Evolutionary conservation across 2,888 invertebrate species (phyloP).

Genomic region (Drosophila neonasuta): DNA sequence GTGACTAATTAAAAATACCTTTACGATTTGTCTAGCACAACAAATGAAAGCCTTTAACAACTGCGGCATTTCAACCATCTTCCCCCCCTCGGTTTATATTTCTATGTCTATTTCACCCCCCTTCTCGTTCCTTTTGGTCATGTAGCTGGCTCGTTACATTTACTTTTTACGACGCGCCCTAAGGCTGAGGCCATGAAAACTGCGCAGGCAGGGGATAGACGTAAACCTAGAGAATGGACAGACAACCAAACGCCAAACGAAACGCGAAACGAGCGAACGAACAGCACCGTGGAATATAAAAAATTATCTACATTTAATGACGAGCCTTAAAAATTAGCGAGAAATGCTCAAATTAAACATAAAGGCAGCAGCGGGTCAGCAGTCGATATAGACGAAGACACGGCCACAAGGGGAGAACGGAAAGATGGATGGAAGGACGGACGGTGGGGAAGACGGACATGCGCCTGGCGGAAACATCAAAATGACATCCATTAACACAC

Average conservation of each 20-base stretch:
- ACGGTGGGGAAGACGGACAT: constrained; percentile 46
- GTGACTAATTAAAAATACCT: constrained; percentile 68
- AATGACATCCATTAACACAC: constrained; percentile 81
- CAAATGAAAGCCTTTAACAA: constrained; percentile 65
- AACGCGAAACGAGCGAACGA: constrained; percentile 44
- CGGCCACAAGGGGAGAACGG: neutral
- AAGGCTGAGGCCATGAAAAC: constrained; percentile 42
- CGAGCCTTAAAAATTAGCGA: constrained; percentile 76
- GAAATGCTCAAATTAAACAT: constrained; percentile 78
- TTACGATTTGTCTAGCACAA: constrained; percentile 54
- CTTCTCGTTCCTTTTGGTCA: constrained; percentile 22
- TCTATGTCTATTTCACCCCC: constrained; percentile 4
- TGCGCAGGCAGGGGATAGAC: constrained; percentile 1
- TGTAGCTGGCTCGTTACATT: constrained; percentile 69
- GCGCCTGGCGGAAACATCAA: constrained; percentile 77
- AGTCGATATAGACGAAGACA: constrained; percentile 1
- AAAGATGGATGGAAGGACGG: neutral
- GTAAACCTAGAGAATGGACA: constrained; percentile 3
- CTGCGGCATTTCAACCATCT: constrained; percentile 33
- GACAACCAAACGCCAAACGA: constrained; percentile 25
- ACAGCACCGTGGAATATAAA: constrained; percentile 60
- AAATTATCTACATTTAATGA: constrained; percentile 78
- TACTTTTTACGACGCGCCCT: constrained; percentile 71
- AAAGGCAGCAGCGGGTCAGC: constrained; percentile 51
- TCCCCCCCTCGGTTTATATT: neutral